Conservation (phyloP, 2,797 vertebrate genomes). For the Schizothorax lantsangensis region DNA sequence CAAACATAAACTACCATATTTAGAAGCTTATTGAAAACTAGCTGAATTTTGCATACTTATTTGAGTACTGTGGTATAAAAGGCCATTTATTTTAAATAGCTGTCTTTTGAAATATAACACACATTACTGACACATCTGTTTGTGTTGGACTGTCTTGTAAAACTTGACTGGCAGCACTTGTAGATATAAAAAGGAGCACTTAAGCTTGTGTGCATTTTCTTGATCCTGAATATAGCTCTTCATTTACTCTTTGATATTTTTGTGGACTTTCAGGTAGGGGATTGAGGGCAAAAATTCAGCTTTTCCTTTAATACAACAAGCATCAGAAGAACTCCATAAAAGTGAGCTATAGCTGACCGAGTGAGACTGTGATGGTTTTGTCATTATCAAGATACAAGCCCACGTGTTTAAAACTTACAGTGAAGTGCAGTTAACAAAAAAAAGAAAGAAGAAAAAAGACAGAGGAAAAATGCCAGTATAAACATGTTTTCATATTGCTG, state of each 20-base stretch:
- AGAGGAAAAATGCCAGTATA: constrained; percentile 57
- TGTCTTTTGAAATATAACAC: constrained; percentile 38
- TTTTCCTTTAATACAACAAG: constrained; percentile 55
- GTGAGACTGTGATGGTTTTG: constrained; percentile 67
- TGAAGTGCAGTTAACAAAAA: constrained; percentile 57
- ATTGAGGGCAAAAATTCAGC: constrained; percentile 41
- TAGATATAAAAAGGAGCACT: constrained; percentile 23
- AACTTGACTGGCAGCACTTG: constrained; percentile 24
- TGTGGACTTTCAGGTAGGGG: constrained; percentile 22
- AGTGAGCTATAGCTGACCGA: constrained; percentile 67
- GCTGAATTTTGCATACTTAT: constrained; percentile 11
- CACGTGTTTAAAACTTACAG: constrained; percentile 68
- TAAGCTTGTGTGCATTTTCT: constrained; percentile 27
- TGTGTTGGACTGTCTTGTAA: constrained; percentile 32
- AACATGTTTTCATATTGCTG: constrained; percentile 72
- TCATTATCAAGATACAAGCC: constrained; percentile 71
- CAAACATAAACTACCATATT: neutral
- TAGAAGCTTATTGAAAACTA: neutral
- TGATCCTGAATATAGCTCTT: neutral
- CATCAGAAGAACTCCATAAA: constrained; percentile 59
- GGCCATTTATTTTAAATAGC: constrained; percentile 33
- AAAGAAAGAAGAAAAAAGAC: constrained; percentile 47
- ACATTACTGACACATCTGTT: constrained; percentile 27
- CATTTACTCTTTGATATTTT: constrained; percentile 35
- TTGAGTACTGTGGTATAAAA: constrained; percentile 33